Evolutionary conservation across 2,888 invertebrate genomes (phyloP).

Genomic region (Rhamphomyia laevipes): DNA sequence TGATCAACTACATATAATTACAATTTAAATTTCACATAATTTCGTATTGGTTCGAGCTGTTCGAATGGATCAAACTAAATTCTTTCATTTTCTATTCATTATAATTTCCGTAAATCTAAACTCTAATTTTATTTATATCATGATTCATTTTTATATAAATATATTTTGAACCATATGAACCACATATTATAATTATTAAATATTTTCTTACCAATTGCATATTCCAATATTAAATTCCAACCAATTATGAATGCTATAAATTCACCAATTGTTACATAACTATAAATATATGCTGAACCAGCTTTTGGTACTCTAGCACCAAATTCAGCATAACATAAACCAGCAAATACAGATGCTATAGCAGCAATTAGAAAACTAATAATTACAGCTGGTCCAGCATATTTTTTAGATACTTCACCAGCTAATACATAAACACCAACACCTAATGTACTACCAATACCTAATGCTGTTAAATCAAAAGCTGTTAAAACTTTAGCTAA

Average conservation of each 20-base stretch:
- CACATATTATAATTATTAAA: no score
- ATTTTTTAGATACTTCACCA: constrained; percentile 67
- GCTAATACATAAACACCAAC: constrained; percentile 86
- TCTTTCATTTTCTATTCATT: no score
- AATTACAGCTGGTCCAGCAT: constrained; percentile 77
- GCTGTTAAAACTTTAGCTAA: constrained; percentile 65
- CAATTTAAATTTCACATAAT: no score
- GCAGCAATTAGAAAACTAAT: constrained; percentile 83
- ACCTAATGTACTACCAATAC: constrained; percentile 72
- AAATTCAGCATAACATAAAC: constrained; percentile 84
- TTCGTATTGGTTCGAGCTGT: no score
- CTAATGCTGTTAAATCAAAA: constrained; percentile 72
- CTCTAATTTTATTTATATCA: no score
- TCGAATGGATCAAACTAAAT: no score
- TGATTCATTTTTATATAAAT: no score
- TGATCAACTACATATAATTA: no score
- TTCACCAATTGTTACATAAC: constrained; percentile 87
- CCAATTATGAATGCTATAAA: constrained; percentile 84
- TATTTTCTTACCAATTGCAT: constrained; percentile 57
- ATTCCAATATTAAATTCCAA: constrained; percentile 87
- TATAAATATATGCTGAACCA: constrained; percentile 88
- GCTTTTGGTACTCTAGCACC: constrained; percentile 81
- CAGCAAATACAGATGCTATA: constrained; percentile 80
- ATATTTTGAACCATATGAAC: no score
- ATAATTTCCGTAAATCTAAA: no score